Evolutionary conservation across 2,888 invertebrate species (phyloP), one percentile per base, ranked within the genome.

Genomic region (Noctuana brunneofusca): DNA sequence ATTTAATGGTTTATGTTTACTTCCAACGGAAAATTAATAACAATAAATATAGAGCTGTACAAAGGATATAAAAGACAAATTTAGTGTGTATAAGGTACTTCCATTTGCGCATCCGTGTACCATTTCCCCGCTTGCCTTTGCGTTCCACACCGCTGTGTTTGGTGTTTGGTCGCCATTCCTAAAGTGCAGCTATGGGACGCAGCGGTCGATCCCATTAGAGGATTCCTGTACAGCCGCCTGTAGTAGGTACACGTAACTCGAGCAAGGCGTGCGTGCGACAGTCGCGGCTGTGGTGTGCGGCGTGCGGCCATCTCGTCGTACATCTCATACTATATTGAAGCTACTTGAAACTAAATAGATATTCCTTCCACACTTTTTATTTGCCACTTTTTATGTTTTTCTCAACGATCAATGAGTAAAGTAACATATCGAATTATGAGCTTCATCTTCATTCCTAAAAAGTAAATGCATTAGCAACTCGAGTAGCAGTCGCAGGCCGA

Each of bases 381-480:
- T 27, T 8, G 8, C 27, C 27, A 27, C 27, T 27, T 27, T 5
- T 11, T 3, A 2, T 9, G 11, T 32, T 9, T 32, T 8, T 2
- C 32, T 24, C 3, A 5, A 24, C 32, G 32, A 32, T 24, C 4
- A 24, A 24, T 24, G 32, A 32, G 9, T 32, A 12, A 9, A 41
- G 41, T 8, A 41, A 41, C 14, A 41, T 38, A 43, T 46, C 2
- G 2, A 8, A 46, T 14, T 5, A 11, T 22, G 20, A 22, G n/a
- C n/a, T 11, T 49, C 24, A 2, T 14, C 24, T 49, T 8, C 20
- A 12, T 24, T 49, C 20, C 49, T 49, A 27, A 49, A 49, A 49
- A 22, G 3, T 49, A 49, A 49, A 49, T 8, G 50, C 50, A 14
- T 50, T 50, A 50, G 50, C 16, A 50, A 50, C 50, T 18, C 16